Evolutionary conservation across 2,888 invertebrate species (phyloP).

Genomic region (Coronaproctus castanopsis): DNA sequence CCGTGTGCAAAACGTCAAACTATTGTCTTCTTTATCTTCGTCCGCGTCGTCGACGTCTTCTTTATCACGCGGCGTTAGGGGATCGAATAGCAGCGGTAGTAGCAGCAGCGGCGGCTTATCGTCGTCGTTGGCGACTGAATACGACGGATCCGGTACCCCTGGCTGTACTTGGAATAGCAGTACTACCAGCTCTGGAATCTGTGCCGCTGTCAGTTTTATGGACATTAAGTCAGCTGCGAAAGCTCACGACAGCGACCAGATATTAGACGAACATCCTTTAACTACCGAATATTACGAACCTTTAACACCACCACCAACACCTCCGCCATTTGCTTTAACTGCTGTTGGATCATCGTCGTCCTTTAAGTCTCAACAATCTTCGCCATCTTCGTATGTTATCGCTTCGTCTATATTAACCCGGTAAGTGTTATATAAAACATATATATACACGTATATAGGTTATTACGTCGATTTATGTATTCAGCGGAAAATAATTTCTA

Average conservation of each 20-base stretch:
- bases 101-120: too few species aligned
- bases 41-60: background rate
- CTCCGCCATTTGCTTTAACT: slow-evolving; percentile 9
- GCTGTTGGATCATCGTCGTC: too few species aligned
- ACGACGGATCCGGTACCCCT: background rate
- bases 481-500: too few species aligned
- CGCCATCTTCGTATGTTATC: too few species aligned
- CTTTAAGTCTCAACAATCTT: too few species aligned
- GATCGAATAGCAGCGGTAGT: background rate
- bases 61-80: background rate
- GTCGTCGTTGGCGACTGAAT: slow-evolving; percentile 38
- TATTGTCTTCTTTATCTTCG: slow-evolving; percentile 39
- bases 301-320: slow-evolving; percentile 42
- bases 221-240: slow-evolving; percentile 91
- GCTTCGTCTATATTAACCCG: too few species aligned
- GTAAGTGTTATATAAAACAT: too few species aligned
- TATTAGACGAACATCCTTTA: slow-evolving; percentile 65
- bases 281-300: slow-evolving; percentile 85
- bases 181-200: slow-evolving; percentile 35
- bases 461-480: too few species aligned
- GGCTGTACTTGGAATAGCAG: background rate
- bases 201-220: slow-evolving; percentile 85
- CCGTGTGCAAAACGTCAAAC: slow-evolving; percentile 90
- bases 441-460: too few species aligned
- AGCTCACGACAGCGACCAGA: slow-evolving; percentile 76